These are phyloP conservation scores for Homarus gammarus DNA, from an alignment of 2,888 invertebrate genomes.

Conservation along the genomic window DNA sequence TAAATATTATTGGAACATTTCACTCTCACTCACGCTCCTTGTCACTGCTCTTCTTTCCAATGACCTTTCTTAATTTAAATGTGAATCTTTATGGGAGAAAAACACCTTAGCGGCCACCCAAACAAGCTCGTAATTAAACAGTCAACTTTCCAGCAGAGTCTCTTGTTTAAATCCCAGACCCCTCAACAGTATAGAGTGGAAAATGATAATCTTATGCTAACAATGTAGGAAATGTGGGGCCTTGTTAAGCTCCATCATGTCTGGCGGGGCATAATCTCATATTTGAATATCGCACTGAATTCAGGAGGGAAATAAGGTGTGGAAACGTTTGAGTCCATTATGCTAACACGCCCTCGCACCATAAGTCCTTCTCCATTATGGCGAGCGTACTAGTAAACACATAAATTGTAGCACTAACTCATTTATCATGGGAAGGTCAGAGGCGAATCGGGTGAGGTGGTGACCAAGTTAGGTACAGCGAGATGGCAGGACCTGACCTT, in stretches of 20 bases:
- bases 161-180: background rate
- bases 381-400: background rate
- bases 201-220: background rate
- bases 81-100: too few relatives aligned
- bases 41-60: background rate
- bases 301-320: background rate
- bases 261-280: background rate
- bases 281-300: background rate
- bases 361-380: conserved; percentile 3
- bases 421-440: background rate
- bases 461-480: background rate
- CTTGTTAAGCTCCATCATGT: background rate
- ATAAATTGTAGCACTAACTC: background rate
- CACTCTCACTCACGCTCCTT: conserved; percentile 22
- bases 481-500: background rate
- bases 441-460: background rate
- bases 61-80: too few relatives aligned
- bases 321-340: background rate
- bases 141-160: background rate
- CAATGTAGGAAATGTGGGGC: background rate
- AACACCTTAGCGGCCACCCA: too few relatives aligned
- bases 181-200: background rate
- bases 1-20: too few relatives aligned
- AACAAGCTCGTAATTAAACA: too few relatives aligned
- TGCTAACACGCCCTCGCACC: background rate